Base-by-base conservation (phyloP, 2,888 invertebrate species). In the Rhogogaster chlorosoma region DNA sequence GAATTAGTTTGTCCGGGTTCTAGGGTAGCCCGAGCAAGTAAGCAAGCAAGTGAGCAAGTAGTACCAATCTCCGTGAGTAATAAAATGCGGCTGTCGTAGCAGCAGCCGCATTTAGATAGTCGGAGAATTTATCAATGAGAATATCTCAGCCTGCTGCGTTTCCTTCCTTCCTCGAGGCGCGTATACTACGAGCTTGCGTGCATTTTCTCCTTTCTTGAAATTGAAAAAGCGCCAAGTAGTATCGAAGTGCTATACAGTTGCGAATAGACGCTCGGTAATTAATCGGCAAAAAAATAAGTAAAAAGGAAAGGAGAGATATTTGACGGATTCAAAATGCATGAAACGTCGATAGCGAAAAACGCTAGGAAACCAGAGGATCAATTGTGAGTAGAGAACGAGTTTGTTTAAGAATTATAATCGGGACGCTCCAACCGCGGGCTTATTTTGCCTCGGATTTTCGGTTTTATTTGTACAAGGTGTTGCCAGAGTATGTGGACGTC, bases 1-100 rank as follows among this genome's bases (percentile, higher is more conserved):
- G 38, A 80, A 80, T 80, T 80, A 61, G 80, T 80, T 80, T 80
- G 57, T 80, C 80, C 80, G 80, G 57, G 80, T 38, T 80, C 80
- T 38, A 77, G 77, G 77, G 77, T 77, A 77, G 77, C 15, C 77
- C n/a, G 12, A 29, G 75, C 15, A 1, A 61, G 61, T 22, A 61
- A 67, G 64, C 32, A 70, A 36, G 36, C 70, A 22, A 9, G n/a
- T 2, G 10, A 26, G n/a, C 22, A 57, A 0, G 18, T 57, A 57
- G 22, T 6, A 49, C 49, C 18, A 49, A 49, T 49, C n/a, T 49
- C 18, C 18, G 49, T n/a, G 53, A 53, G n/a, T 53, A 53, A 53
- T 53, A n/a, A 53, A 49, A 49, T 61, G 61, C 61, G 61, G 2
- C 70, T 29, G 70, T 70, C 36, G 70, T 70, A 49, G n/a, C n/a